Percentiles rank a stretch among this genome's conserved stretches.
phyloP scores from a whole-genome alignment of 2,113 vertebrate species.

The Todiramphus saurophagus region DNA sequence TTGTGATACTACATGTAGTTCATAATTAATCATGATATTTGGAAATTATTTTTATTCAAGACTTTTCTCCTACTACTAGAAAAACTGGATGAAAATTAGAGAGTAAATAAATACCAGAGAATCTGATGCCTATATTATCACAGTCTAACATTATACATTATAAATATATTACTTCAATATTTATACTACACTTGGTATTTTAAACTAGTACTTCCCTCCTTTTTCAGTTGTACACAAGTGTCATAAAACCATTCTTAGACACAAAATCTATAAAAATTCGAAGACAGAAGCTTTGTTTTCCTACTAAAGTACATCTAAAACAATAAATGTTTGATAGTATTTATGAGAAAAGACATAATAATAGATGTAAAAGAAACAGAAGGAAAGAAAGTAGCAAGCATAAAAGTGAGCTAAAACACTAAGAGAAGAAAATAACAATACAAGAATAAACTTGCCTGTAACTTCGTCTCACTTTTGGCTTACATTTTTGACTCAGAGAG shows the following conservation, averaged over 20 bases:
- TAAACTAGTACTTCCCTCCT: background rate
- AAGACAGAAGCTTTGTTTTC: background rate
- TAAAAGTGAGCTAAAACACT: background rate
- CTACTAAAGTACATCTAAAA: background rate
- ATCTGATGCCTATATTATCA: background rate
- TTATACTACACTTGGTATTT: background rate
- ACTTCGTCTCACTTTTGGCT: background rate
- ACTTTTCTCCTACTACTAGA: background rate
- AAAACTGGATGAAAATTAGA: background rate
- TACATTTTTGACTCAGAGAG: background rate
- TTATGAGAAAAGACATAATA: background rate
- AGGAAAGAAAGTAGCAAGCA: background rate
- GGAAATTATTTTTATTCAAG: background rate
- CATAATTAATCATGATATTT: background rate
- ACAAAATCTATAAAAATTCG: background rate
- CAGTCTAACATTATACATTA: background rate
- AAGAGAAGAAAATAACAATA: background rate
- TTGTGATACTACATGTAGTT: background rate
- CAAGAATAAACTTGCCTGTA: background rate
- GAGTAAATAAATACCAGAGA: background rate
- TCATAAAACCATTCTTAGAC: background rate
- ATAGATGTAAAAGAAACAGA: background rate
- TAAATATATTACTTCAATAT: background rate
- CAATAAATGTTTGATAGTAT: background rate
- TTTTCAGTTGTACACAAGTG: background rate